Conservation (phyloP, 1,140 invertebrate genomes). For the Schlechtendalia chinensis region DNA sequence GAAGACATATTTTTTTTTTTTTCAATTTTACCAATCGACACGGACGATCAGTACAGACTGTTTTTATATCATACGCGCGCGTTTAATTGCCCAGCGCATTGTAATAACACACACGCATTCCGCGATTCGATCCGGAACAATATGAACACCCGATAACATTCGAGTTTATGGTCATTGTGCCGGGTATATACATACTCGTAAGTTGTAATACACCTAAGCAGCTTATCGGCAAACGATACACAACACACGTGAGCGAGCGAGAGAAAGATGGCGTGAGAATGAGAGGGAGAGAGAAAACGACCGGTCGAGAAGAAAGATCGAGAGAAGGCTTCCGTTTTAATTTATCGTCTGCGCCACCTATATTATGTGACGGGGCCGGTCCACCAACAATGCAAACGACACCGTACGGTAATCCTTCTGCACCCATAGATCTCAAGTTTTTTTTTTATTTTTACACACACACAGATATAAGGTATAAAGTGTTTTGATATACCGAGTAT, state of each 20-base stretch:
- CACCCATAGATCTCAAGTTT: constrained; percentile 10
- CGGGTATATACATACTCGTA: not conserved
- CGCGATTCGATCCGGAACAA: constrained; percentile 10
- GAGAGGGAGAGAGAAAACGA: not conserved
- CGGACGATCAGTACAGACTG: too few relatives aligned
- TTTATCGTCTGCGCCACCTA: constrained; percentile 39
- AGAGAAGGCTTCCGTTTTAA: constrained; percentile 40
- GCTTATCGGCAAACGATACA: constrained; percentile 19
- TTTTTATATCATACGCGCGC: not conserved
- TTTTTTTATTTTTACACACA: not conserved
- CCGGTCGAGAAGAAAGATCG: not conserved
- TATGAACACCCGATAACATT: constrained; percentile 9
- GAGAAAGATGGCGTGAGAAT: not conserved
- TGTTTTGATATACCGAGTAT: not conserved
- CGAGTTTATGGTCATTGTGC: not conserved
- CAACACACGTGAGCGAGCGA: not conserved
- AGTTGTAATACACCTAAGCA: constrained; percentile 10
- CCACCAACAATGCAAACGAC: constrained; percentile 28
- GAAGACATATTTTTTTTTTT: too few relatives aligned
- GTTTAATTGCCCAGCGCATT: not conserved
- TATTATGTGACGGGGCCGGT: constrained; percentile 11
- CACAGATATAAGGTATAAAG: not conserved
- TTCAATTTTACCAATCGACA: too few relatives aligned
- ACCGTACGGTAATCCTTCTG: constrained; percentile 17
- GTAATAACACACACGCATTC: not conserved